Conservation (phyloP, 2,113 vertebrate species). For the Tragelaphus imberbis region DNA sequence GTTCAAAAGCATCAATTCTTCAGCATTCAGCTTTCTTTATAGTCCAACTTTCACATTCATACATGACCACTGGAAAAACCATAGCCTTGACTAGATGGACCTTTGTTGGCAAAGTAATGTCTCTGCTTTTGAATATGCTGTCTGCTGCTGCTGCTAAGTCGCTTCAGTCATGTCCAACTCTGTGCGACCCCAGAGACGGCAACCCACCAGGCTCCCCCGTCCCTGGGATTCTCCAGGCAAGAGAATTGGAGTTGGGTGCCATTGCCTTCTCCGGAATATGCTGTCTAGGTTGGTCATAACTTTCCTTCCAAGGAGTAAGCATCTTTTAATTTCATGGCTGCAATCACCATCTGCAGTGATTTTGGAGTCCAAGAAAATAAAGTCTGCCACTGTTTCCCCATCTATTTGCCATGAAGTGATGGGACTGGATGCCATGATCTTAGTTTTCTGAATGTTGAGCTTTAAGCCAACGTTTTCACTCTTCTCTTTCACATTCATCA, state of each 20-base stretch:
- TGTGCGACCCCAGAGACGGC: too few species aligned
- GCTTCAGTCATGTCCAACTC: too few species aligned
- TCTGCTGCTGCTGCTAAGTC: background rate
- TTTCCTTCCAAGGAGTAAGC: background rate
- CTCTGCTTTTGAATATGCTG: background rate
- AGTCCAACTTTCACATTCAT: background rate
- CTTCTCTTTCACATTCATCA: background rate
- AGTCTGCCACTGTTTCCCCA: background rate
- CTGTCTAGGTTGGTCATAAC: background rate
- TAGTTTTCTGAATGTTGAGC: background rate
- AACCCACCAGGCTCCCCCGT: too few species aligned
- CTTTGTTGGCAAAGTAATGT: background rate
- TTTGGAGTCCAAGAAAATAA: background rate
- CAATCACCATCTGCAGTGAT: background rate
- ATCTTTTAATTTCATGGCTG: background rate
- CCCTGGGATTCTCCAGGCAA: too few species aligned
- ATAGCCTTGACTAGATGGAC: accelerated
- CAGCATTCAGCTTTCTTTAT: accelerated
- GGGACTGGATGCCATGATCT: background rate
- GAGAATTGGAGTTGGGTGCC: too few species aligned
- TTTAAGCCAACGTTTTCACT: background rate
- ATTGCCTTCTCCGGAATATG: background rate
- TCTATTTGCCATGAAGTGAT: background rate
- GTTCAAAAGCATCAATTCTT: background rate
- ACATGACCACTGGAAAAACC: background rate